phyloP scores from a whole-genome alignment of 2,797 vertebrate species.

The Gambelia wislizenii region DNA sequence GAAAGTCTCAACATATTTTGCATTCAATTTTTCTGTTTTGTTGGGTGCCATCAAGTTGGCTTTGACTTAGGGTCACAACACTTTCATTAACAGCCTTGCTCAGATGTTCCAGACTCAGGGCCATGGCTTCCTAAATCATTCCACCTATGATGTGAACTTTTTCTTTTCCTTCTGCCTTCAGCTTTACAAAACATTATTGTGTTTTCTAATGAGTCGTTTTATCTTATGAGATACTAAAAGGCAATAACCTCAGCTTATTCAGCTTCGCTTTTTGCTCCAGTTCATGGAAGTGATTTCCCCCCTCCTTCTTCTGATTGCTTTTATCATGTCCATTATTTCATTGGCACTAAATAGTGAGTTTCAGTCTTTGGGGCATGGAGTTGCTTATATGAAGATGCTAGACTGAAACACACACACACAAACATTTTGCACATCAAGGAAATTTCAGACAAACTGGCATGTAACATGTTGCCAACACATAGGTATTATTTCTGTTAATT shows the following conservation, averaged over 20 bases:
- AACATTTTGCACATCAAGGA: not conserved
- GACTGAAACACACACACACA: slow-evolving; percentile 16
- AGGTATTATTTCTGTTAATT: not conserved
- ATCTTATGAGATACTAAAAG: no score
- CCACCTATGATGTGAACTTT: no score
- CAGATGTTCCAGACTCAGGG: no score
- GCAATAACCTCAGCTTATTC: not conserved
- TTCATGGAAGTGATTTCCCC: slow-evolving; percentile 31
- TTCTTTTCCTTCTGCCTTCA: no score
- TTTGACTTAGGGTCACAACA: no score
- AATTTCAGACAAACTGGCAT: slow-evolving; percentile 4
- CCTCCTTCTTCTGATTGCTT: not conserved
- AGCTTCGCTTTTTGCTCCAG: slow-evolving; percentile 43
- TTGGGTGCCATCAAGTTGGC: no score
- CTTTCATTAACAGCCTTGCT: no score
- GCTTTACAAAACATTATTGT: no score
- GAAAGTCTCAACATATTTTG: not conserved
- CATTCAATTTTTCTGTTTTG: not conserved
- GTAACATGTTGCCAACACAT: not conserved
- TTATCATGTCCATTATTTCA: slow-evolving; percentile 51
- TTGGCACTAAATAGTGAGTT: slow-evolving; percentile 57
- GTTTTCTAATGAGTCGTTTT: no score
- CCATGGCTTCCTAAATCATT: no score
- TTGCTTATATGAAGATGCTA: not conserved
- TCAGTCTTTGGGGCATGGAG: not conserved